A percentile compares a stretch with the other conserved stretches of the same genome.
Conservation (phyloP, 2,888 invertebrate genomes). For the Drosophila barbarae region DNA sequence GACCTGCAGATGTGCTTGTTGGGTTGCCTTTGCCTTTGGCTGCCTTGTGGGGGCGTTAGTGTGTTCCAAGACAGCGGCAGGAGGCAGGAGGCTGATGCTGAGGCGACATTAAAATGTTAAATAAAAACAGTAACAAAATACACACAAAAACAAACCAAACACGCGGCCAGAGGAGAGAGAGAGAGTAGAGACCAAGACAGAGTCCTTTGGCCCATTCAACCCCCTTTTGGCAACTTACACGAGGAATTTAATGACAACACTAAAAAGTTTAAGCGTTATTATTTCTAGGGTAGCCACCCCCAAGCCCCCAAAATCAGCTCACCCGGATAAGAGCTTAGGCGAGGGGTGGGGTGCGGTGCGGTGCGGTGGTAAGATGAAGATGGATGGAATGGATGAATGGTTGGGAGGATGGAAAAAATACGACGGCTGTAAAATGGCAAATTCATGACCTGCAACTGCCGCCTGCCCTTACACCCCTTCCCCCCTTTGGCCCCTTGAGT, state of each 20-base stretch:
- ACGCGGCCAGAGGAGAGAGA: slow-evolving; percentile 16
- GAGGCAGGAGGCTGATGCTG: slow-evolving; percentile 57
- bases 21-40: not conserved
- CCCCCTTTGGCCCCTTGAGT: slow-evolving; percentile 18
- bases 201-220: slow-evolving; percentile 9
- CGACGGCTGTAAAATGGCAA: slow-evolving; percentile 80
- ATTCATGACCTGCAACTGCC: slow-evolving; percentile 79
- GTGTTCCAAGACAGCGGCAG: slow-evolving; percentile 6
- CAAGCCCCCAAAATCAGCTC: slow-evolving; percentile 61
- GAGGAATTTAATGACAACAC: slow-evolving; percentile 80
- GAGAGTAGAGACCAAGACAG: slow-evolving; percentile 7
- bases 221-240: slow-evolving; percentile 72
- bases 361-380: slow-evolving; percentile 1
- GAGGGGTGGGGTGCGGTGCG: not conserved
- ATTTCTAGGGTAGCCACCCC: slow-evolving; percentile 77
- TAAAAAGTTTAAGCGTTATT: slow-evolving; percentile 80
- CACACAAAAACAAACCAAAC: slow-evolving; percentile 57
- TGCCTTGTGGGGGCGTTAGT: slow-evolving; percentile 15
- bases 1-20: slow-evolving; percentile 73
- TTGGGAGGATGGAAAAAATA: slow-evolving; percentile 68
- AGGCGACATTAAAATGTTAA: slow-evolving; percentile 78
- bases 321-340: slow-evolving; percentile 67
- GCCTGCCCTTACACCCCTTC: not conserved
- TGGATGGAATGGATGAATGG: slow-evolving; percentile 21
- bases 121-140: slow-evolving; percentile 72